phyloP scores from a whole-genome alignment of 2,797 vertebrate genomes.

The Lepilemur ruficaudatus region DNA sequence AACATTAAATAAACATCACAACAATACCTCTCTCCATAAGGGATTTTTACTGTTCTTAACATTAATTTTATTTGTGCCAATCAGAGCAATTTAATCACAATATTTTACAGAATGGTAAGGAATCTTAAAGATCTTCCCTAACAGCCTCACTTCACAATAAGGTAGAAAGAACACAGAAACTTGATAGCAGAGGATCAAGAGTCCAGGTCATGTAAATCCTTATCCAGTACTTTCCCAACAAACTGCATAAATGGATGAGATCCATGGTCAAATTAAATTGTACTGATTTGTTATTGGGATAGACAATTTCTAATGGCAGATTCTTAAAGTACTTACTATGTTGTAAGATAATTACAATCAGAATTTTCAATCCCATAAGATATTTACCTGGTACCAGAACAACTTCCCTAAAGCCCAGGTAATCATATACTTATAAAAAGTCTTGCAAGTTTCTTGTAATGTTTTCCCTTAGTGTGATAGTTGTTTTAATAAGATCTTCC shows the following conservation, averaged over 20 bases:
- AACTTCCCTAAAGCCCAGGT: background rate
- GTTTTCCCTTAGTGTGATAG: background rate
- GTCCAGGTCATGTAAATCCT: background rate
- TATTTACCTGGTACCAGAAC: background rate
- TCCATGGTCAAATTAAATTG: background rate
- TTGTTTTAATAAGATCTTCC: background rate
- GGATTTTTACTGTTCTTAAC: background rate
- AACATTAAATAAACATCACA: background rate
- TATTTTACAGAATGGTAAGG: background rate
- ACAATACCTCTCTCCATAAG: background rate
- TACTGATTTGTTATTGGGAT: background rate
- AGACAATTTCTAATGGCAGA: background rate
- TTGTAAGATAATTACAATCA: background rate
- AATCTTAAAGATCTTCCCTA: background rate
- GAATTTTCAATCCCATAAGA: background rate
- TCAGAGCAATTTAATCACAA: background rate
- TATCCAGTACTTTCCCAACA: background rate
- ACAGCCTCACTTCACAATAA: background rate
- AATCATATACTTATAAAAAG: background rate
- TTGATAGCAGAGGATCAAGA: background rate
- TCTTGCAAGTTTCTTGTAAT: background rate
- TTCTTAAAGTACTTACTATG: background rate
- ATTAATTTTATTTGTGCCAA: background rate
- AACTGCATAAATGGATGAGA: background rate
- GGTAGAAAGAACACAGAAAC: background rate